A percentile compares a stretch with the other conserved stretches of the same genome.
Evolutionary conservation across 2,888 invertebrate genomes (phyloP).

Genomic region (Dicyrtoma fusca): DNA sequence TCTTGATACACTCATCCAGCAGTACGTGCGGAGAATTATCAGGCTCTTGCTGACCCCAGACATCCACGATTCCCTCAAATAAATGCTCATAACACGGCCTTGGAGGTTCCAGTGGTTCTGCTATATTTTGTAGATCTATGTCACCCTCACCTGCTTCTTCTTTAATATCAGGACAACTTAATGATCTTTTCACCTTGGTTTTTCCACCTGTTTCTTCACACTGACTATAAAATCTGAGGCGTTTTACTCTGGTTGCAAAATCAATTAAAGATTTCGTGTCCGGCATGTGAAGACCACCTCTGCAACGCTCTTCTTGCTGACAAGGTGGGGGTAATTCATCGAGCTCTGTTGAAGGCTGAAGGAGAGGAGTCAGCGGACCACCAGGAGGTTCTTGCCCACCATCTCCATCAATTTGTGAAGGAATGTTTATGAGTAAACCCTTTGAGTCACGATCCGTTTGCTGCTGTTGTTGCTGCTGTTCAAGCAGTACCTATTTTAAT

Average conservation of each 20-base stretch:
- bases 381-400: slow-evolving; percentile 33
- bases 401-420: slow-evolving; percentile 24
- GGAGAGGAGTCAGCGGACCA: slow-evolving; percentile 51
- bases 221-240: slow-evolving; percentile 69
- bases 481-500: slow-evolving; percentile 22
- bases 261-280: slow-evolving; percentile 59
- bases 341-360: slow-evolving; percentile 25
- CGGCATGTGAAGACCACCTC: slow-evolving; percentile 40
- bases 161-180: slow-evolving; percentile 67
- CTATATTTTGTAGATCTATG: background rate
- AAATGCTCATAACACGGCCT: slow-evolving; percentile 69
- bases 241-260: slow-evolving; percentile 64
- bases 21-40: slow-evolving; percentile 65
- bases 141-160: slow-evolving; percentile 37
- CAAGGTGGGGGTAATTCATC: slow-evolving; percentile 25
- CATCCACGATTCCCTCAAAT: slow-evolving; percentile 64
- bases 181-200: slow-evolving; percentile 64
- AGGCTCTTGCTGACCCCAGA: slow-evolving; percentile 43
- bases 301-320: slow-evolving; percentile 15
- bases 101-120: slow-evolving; percentile 12
- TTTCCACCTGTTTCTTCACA: slow-evolving; percentile 60
- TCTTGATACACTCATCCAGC: slow-evolving; percentile 66
- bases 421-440: slow-evolving; percentile 23
- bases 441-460: slow-evolving; percentile 16
- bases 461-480: slow-evolving; percentile 43